These are phyloP conservation scores for Melitaea cinxia DNA, from an alignment of 1,140 invertebrate species.

Conservation along the genomic window DNA sequence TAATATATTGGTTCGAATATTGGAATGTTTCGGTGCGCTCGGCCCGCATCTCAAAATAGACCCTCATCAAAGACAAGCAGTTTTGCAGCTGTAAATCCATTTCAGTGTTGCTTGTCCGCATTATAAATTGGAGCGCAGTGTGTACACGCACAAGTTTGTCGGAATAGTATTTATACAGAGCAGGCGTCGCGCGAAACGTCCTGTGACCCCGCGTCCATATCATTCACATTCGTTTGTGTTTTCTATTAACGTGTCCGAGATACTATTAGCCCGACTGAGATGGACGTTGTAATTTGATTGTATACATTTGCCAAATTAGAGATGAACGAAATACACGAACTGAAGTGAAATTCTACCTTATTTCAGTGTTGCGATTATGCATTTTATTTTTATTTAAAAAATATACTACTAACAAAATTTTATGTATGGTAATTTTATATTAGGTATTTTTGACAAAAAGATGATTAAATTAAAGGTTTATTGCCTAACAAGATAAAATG, in stretches of 20 bases:
- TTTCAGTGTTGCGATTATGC: background rate
- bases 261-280: constrained; percentile 63
- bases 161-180: constrained; percentile 50
- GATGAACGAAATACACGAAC: constrained; percentile 40
- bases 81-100: constrained; percentile 81
- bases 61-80: constrained; percentile 81
- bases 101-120: constrained; percentile 77
- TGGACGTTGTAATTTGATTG: constrained; percentile 71
- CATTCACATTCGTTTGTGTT: constrained; percentile 66
- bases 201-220: constrained; percentile 60
- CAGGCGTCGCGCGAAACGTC: constrained; percentile 39
- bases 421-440: no score
- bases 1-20: constrained; percentile 79
- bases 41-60: constrained; percentile 76
- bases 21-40: constrained; percentile 76
- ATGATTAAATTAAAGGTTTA: constrained; percentile 37
- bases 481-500: no score
- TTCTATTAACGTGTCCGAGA: constrained; percentile 70
- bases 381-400: constrained; percentile 5
- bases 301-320: constrained; percentile 63
- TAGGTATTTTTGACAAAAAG: no score
- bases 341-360: constrained; percentile 23
- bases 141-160: constrained; percentile 56
- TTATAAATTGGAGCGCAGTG: constrained; percentile 75
- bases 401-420: no score